Base-by-base conservation (phyloP, 2,888 invertebrate genomes). In the Miltochrista miniata region DNA sequence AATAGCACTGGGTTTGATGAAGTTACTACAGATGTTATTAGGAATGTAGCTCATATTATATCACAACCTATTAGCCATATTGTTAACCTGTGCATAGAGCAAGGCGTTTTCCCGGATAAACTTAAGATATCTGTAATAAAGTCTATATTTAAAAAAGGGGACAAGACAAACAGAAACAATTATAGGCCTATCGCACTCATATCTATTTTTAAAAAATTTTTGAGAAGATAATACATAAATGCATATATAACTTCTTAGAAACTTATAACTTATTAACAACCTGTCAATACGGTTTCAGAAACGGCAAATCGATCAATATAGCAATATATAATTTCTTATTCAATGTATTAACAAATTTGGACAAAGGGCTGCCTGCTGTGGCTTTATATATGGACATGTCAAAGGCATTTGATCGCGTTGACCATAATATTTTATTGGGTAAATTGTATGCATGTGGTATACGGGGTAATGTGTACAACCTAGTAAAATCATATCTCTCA, bases 101-200 rank as follows among this genome's bases (percentile, higher is more conserved):
- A 40, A n/a, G 40, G 40, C n/a, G n/a, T 29, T n/a, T 40, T 24
- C 11, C 40, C 40, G 11, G 40, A 40, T 7, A 40, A 40, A 40
- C 12, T 40, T n/a, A 40, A 40, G 18, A 24, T n/a, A 40, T 40
- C 40, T 3, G 29, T 40, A 2, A 40, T 40, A 40, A 40, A 40
- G n/a, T 29, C 40, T 5, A n/a, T 40, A n/a, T 40, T 9, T 29
- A 40, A 40, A 12, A 40, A 40, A 29, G 40, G 40, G 24, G 29
- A 40, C 11, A 40, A 40, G n/a, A 10, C 15, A 24, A 1, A 18
- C 10, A 18, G 15, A 7, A 24, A 12, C 8, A 40, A 24, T n/a
- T 40, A 40, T 29, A 18, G 40, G 29, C 40, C 40, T 40, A 24
- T 40, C 24, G 40, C 40, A 10, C 29, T 40, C 8, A 40, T 29